A percentile compares a stretch with the other conserved stretches of the same genome.
phyloP scores from a whole-genome alignment of 2,797 vertebrate species.

The Menidia menidia region DNA sequence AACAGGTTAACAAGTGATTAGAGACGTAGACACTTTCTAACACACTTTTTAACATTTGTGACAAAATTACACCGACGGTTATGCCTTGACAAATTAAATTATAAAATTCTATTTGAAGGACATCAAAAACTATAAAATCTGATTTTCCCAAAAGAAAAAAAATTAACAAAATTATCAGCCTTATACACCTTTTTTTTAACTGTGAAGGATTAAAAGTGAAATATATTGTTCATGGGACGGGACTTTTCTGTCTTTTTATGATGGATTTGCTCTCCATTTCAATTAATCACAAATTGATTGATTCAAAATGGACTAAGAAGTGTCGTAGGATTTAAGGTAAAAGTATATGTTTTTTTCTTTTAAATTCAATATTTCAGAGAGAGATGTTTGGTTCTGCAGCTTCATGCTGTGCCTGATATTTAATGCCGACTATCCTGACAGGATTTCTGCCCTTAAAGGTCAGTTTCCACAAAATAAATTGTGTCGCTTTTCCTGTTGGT shows the following conservation, averaged over 20 bases:
- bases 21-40: no score
- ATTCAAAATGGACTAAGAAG: not conserved
- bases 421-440: not conserved
- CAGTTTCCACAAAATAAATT: not conserved
- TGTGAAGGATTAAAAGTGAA: no score
- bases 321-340: not conserved
- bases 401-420: slow-evolving; percentile 2
- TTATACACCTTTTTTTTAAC: no score
- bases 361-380: not conserved
- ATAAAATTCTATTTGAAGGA: no score
- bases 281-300: not conserved
- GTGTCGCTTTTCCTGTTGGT: not conserved
- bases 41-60: no score
- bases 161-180: no score
- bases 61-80: no score
- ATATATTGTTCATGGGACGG: no score
- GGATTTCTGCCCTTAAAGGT: not conserved
- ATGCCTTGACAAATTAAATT: no score
- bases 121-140: no score
- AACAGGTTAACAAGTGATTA: no score
- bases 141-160: no score
- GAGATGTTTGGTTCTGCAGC: not conserved
- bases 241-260: not conserved
- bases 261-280: not conserved
- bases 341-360: not conserved